These are phyloP conservation scores for Sarcophaga subvicina DNA, from an alignment of 2,888 invertebrate species.

Conservation along the genomic window DNA sequence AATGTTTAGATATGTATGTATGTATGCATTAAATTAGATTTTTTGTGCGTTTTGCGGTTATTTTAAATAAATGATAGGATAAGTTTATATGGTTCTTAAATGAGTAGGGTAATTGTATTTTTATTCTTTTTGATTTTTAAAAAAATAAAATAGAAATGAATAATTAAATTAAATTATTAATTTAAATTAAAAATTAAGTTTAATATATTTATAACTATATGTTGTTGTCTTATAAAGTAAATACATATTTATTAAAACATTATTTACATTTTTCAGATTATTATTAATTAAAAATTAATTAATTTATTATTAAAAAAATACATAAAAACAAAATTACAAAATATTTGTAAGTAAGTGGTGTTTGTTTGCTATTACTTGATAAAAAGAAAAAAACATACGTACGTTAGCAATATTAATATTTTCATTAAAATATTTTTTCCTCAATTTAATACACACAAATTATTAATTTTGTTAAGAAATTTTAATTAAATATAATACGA, in stretches of 20 bases:
- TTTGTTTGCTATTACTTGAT: too few species aligned
- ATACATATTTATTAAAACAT: slow-evolving; percentile 25
- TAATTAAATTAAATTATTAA: too few species aligned
- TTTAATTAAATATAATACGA: background rate
- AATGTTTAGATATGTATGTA: slow-evolving; percentile 37
- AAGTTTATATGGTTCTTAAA: background rate
- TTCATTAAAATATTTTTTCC: background rate
- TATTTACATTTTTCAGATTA: slow-evolving; percentile 59
- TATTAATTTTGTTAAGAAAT: slow-evolving; percentile 1
- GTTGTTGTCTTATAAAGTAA: background rate
- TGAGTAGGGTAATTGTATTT: background rate
- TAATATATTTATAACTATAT: slow-evolving; percentile 35
- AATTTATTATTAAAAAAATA: slow-evolving; percentile 14
- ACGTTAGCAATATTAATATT: slow-evolving; percentile 23
- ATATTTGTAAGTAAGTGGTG: background rate
- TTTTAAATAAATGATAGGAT: slow-evolving; percentile 39
- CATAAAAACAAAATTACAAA: slow-evolving; percentile 40
- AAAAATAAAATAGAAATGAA: too few species aligned
- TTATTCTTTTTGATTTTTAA: too few species aligned
- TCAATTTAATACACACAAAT: background rate
- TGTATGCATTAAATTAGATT: slow-evolving; percentile 47
- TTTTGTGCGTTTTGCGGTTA: background rate
- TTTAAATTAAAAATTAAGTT: slow-evolving; percentile 13
- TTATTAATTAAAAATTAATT: slow-evolving; percentile 46
- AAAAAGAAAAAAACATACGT: too few species aligned